These are phyloP conservation scores for Chrysolina haemoptera DNA, from an alignment of 2,888 invertebrate species.

Conservation along the genomic window DNA sequence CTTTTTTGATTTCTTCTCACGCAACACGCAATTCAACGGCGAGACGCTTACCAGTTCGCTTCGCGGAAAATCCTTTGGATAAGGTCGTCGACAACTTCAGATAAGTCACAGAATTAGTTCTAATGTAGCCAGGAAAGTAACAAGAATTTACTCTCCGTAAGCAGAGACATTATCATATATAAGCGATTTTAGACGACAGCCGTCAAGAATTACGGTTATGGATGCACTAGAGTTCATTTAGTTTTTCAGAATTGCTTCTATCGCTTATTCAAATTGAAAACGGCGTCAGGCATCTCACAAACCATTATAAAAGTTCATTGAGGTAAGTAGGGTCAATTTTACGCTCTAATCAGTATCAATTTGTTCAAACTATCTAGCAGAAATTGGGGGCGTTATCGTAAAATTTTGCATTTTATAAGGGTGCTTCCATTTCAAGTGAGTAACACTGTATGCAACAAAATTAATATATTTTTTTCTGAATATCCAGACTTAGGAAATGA, in stretches of 20 bases:
- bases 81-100: constrained; percentile 42
- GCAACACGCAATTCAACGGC: constrained; percentile 16
- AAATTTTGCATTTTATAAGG: too few relatives aligned
- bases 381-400: too few relatives aligned
- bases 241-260: not conserved
- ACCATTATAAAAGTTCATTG: not conserved
- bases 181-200: constrained; percentile 34
- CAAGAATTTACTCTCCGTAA: constrained; percentile 44
- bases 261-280: not conserved
- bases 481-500: too few relatives aligned
- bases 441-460: too few relatives aligned
- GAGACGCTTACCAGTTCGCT: constrained; percentile 32
- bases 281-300: not conserved
- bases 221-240: not conserved
- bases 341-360: not conserved
- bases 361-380: not conserved
- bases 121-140: constrained; percentile 42
- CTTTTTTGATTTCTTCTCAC: constrained; percentile 11
- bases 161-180: constrained; percentile 41
- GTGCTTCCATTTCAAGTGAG: too few relatives aligned
- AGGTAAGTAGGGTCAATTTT: not conserved
- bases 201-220: constrained; percentile 16
- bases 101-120: constrained; percentile 48
- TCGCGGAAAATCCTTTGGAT: constrained; percentile 47
- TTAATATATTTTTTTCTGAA: too few relatives aligned